Conservation (phyloP, 2,797 vertebrate species). For the Garrulus glandarius region DNA sequence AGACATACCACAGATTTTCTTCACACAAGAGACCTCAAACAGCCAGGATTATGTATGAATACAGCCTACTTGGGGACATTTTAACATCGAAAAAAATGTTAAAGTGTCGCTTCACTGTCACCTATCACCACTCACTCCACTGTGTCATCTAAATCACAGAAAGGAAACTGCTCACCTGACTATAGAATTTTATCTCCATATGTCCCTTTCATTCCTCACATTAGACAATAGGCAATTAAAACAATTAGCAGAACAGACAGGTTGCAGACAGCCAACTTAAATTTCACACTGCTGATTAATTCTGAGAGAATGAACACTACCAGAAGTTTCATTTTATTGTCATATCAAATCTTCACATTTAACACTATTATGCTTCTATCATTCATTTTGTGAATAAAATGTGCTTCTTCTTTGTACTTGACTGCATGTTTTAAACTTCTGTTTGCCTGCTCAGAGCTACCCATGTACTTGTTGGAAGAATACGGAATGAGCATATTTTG, state of each 20-base stretch:
- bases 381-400: not conserved
- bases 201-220: not conserved
- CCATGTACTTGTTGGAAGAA: not conserved
- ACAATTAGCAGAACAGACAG: constrained; percentile 2
- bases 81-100: not conserved
- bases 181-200: not conserved
- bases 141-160: not conserved
- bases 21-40: not conserved
- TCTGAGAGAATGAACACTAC: not conserved
- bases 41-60: not conserved
- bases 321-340: constrained; percentile 25
- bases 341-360: not conserved
- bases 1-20: not conserved
- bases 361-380: not conserved
- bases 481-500: not conserved
- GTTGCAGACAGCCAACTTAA: not conserved
- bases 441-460: not conserved
- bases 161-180: constrained; percentile 2
- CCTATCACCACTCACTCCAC: constrained; percentile 7
- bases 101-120: not conserved
- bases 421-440: not conserved
- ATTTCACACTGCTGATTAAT: constrained; percentile 33
- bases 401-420: not conserved
- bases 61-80: not conserved
- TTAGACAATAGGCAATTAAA: constrained; percentile 6